Conservation (phyloP, 2,888 invertebrate genomes). For the Caenorhabditis sp. region DNA sequence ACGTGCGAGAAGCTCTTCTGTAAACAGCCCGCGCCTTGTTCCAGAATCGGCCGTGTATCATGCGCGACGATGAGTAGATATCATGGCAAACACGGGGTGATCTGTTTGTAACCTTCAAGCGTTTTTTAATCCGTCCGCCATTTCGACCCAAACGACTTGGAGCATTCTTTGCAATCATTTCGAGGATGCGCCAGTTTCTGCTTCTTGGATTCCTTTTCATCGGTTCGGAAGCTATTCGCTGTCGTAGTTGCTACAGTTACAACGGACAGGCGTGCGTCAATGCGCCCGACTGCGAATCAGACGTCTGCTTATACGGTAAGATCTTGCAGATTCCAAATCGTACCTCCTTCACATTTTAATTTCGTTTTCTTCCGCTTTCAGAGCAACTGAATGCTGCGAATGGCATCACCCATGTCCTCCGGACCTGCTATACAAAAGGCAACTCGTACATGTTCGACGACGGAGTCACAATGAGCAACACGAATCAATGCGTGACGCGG, state of each 20-base stretch:
- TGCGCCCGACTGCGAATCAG: conserved; percentile 57
- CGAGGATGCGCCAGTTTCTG: conserved; percentile 6
- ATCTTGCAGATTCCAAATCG: neutral
- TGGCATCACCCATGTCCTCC: conserved; percentile 44
- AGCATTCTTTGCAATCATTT: neutral
- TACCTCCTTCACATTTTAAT: too few relatives aligned
- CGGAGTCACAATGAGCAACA: conserved; percentile 37
- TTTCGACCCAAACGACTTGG: conserved; percentile 1
- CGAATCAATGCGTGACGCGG: conserved; percentile 53
- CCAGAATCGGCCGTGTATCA: conserved; percentile 42
- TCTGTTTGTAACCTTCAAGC: conserved; percentile 41
- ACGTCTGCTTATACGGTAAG: conserved; percentile 50
- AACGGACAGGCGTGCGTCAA: conserved; percentile 62
- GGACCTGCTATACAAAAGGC: conserved; percentile 45
- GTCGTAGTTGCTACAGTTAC: conserved; percentile 61
- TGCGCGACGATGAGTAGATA: conserved; percentile 18
- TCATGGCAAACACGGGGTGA: conserved; percentile 23
- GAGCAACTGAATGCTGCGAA: conserved; percentile 47
- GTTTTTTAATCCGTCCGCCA: conserved; percentile 17
- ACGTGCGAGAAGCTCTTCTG: conserved; percentile 16
- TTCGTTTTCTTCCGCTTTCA: neutral
- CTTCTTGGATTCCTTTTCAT: neutral
- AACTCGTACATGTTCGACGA: conserved; percentile 54
- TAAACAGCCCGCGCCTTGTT: conserved; percentile 37
- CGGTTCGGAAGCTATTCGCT: conserved; percentile 34